These are phyloP conservation scores for Paedocypris micromegethes DNA, from an alignment of 2,797 vertebrate genomes.

Conservation along the genomic window DNA sequence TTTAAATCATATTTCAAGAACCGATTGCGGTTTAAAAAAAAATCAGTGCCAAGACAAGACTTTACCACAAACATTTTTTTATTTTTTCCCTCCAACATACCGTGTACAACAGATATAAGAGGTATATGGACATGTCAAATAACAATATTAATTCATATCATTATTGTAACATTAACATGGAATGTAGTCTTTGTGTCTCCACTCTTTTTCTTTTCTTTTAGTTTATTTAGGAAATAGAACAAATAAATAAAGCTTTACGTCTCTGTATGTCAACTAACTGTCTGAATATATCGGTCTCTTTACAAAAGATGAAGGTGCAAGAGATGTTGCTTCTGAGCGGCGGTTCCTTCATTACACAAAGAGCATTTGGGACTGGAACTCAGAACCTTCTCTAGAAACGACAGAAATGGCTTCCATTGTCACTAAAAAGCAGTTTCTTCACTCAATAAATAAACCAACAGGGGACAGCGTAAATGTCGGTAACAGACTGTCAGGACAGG, in stretches of 20 bases:
- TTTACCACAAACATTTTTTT: conserved; percentile 66
- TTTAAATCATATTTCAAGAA: too few relatives aligned
- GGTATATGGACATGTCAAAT: conserved; percentile 69
- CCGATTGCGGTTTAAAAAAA: background rate
- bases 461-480: conserved; percentile 32
- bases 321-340: conserved; percentile 19
- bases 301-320: conserved; percentile 51
- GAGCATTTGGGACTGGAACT: background rate
- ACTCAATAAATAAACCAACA: conserved; percentile 33
- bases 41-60: conserved; percentile 23
- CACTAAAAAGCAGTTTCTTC: conserved; percentile 6
- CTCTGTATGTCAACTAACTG: conserved; percentile 64
- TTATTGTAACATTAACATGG: conserved; percentile 70
- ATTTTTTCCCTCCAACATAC: conserved; percentile 59
- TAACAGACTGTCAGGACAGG: conserved; percentile 40
- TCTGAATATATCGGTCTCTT: conserved; percentile 64
- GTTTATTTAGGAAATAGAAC: conserved; percentile 65
- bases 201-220: conserved; percentile 57
- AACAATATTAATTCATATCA: conserved; percentile 69
- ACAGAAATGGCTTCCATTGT: conserved; percentile 27
- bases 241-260: conserved; percentile 77
- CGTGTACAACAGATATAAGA: conserved; percentile 64
- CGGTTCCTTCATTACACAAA: conserved; percentile 5
- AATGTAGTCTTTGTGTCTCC: conserved; percentile 65
- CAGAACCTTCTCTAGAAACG: conserved; percentile 31